Evolutionary conservation across 2,888 invertebrate species (phyloP), one percentile per base, ranked within the genome.

Genomic region (Ectemnius cavifrons): DNA sequence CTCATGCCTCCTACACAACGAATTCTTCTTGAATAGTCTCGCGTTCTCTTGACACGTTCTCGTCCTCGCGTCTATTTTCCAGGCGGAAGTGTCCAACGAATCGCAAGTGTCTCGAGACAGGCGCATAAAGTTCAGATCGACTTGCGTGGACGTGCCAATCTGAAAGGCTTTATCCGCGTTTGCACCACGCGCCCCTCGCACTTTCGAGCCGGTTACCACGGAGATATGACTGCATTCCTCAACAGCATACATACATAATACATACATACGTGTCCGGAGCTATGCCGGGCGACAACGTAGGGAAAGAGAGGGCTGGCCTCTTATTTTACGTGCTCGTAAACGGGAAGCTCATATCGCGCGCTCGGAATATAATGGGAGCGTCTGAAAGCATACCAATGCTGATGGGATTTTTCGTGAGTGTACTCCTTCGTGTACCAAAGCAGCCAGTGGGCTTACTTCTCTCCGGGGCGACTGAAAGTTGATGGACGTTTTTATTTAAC

Each of bases 141-240:
- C 37, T 37, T 11, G 37, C 37, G 37, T 37, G 8, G 37, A 37
- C 37, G 37, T 37, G 37, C 37, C 37, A 65, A 61, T 49, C 47
- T 67, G 71, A 62, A 75, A 76, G 64, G 75, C 70, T 74, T 71
- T 73, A 78, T 78, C 71, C 71, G 72, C 79, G 56, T 63, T 68
- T 64, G 65, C 66, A 70, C 68, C 67, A 69, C 69, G 64, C 75
- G 73, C 75, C 64, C n/a, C 52, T 73, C 75, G 75, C 60, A 62
- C 62, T 78, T 59, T 79, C 67, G 56, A 47, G 58, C 58, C 65
- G 63, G 72, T 57, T 49, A 14, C 65, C 28, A 57, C 49, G 37
- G 64, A 67, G 75, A 77, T 80, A 82, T 77, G 78, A 78, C 84
- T 71, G 81, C 83, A 83, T 83, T 84, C 83, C 81, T 20, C 28